Percentiles rank a stretch among this genome's conserved stretches.
These are phyloP conservation scores for Yponomeuta sedellus DNA, from an alignment of 2,888 invertebrate genomes.

Conservation along the genomic window DNA sequence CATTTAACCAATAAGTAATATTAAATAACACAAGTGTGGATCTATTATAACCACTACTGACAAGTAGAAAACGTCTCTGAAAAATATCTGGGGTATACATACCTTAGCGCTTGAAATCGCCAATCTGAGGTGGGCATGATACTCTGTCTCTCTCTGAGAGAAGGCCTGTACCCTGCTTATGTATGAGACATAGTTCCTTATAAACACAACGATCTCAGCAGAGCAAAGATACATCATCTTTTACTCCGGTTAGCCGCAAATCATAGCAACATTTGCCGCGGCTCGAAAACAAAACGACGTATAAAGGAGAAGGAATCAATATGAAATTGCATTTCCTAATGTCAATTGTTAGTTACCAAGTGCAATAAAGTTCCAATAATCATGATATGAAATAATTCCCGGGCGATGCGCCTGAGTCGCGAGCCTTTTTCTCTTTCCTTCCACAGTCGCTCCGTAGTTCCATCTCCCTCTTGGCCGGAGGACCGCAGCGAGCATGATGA, in stretches of 20 bases:
- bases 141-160: too few species aligned
- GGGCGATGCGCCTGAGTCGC: conserved; percentile 56
- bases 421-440: conserved; percentile 36
- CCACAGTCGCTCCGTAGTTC: conserved; percentile 26
- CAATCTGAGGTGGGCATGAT: too few species aligned
- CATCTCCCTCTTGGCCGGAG: conserved; percentile 59
- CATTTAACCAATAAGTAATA: too few species aligned
- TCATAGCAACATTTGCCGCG: conserved; percentile 74
- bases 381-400: conserved; percentile 75
- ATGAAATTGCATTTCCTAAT: conserved; percentile 77
- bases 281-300: conserved; percentile 68
- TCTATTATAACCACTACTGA: too few species aligned
- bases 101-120: too few species aligned
- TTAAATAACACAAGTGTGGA: too few species aligned
- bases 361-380: conserved; percentile 77
- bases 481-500: conserved; percentile 75
- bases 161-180: too few species aligned
- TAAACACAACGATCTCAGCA: neutral
- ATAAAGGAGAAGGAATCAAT: conserved; percentile 59
- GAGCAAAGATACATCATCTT: neutral
- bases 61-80: too few species aligned
- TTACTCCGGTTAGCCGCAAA: conserved; percentile 64
- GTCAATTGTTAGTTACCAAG: conserved; percentile 77
- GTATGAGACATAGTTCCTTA: neutral
- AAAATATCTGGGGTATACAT: too few species aligned